Conservation (phyloP, 2,797 vertebrate genomes). For the Vipera ursinii region DNA sequence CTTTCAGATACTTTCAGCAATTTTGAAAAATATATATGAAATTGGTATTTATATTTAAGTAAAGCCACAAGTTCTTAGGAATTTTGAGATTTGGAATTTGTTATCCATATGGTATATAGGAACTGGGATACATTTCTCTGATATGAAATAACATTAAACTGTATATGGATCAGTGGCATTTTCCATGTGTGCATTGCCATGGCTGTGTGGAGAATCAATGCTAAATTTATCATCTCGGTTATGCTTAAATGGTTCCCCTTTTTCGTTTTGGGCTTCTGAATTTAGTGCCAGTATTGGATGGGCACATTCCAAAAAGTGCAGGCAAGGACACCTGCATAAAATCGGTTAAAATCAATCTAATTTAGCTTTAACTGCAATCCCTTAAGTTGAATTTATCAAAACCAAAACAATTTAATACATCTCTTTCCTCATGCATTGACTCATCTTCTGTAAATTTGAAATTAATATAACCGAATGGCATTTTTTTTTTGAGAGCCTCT, state of each 20-base stretch:
- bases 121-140: background rate
- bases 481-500: background rate
- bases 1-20: constrained; percentile 25
- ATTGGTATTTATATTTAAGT: background rate
- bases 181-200: background rate
- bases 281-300: background rate
- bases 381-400: background rate
- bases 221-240: background rate
- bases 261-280: background rate
- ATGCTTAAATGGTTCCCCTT: background rate
- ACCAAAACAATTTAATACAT: background rate
- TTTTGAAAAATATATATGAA: constrained; percentile 6
- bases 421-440: background rate
- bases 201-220: background rate
- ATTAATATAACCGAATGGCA: background rate
- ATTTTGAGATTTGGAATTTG: background rate
- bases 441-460: background rate
- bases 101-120: background rate
- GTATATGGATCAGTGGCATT: background rate
- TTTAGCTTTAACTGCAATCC: background rate
- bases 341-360: background rate
- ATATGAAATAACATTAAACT: background rate
- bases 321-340: background rate
- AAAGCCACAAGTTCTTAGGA: background rate
- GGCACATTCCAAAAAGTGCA: background rate